Evolutionary conservation across 2,113 vertebrate species (phyloP).

Genomic region (Lates calcarifer): DNA sequence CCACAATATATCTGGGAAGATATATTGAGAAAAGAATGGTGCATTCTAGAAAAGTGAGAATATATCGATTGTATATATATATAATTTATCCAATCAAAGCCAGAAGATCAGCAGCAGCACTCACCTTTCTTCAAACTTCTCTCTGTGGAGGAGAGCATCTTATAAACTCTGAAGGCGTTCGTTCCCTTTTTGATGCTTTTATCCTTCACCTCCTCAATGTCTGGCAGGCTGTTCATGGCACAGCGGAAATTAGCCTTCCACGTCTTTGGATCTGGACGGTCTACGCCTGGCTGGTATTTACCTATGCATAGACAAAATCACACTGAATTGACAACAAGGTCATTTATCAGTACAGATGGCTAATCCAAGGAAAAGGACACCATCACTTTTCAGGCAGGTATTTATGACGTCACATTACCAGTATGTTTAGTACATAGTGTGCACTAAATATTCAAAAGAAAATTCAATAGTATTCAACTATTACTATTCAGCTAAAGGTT

Average conservation of each 20-base stretch:
- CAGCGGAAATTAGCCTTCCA: conserved; percentile 99
- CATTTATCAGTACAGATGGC: neutral
- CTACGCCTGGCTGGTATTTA: conserved; percentile 89
- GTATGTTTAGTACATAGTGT: neutral
- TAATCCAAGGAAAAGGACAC: neutral
- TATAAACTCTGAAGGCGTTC: conserved; percentile 97
- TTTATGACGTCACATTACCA: neutral
- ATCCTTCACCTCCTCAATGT: conserved; percentile 97
- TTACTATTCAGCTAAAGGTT: neutral
- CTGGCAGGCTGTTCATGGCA: conserved; percentile 97
- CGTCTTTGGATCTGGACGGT: conserved; percentile 94
- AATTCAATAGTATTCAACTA: neutral
- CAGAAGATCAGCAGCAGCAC: neutral
- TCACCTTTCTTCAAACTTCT: conserved; percentile 93
- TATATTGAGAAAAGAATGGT: neutral
- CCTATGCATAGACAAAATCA: conserved; percentile 77
- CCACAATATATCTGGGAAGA: too few species aligned
- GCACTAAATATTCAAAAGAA: too few species aligned
- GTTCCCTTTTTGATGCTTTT: conserved; percentile 98
- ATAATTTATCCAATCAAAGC: neutral
- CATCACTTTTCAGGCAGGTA: neutral
- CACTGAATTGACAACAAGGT: neutral
- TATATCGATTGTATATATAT: too few species aligned
- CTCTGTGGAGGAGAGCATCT: conserved; percentile 93
- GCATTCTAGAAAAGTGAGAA: neutral